Evolutionary conservation across 2,113 vertebrate genomes (phyloP).

Genomic region (Lagopus leucura): DNA sequence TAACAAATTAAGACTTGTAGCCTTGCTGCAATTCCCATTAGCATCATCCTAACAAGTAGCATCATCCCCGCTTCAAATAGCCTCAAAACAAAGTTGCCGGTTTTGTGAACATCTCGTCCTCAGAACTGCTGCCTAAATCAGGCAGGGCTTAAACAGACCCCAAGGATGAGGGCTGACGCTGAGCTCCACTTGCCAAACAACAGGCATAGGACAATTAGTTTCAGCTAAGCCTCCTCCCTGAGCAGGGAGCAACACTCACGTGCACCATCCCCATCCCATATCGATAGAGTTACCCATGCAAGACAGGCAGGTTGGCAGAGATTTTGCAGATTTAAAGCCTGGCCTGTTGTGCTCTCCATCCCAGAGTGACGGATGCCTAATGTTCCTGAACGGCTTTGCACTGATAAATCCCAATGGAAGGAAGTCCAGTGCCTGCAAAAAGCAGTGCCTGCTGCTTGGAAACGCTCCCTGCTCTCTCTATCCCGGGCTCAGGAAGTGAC

Average conservation of each 20-base stretch:
- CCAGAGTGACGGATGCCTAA: not conserved
- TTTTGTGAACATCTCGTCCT: constrained; percentile 16
- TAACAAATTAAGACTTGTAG: not conserved
- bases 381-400: not conserved
- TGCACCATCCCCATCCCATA: not conserved
- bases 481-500: not conserved
- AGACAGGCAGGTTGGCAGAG: not conserved
- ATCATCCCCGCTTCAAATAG: not conserved
- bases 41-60: not conserved
- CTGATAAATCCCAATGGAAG: not conserved
- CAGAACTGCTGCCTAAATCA: not conserved
- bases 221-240: not conserved
- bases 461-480: not conserved
- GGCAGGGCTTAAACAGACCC: constrained; percentile 12
- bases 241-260: not conserved
- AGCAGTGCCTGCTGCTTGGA: not conserved
- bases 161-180: not conserved
- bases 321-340: not conserved
- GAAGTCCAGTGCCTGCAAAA: not conserved
- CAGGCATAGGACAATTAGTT: not conserved
- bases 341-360: not conserved
- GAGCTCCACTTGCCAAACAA: not conserved
- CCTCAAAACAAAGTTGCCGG: not conserved
- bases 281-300: not conserved
- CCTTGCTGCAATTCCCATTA: constrained; percentile 6